Conservation (phyloP, 2,888 invertebrate species). For the Drosophila recens region DNA sequence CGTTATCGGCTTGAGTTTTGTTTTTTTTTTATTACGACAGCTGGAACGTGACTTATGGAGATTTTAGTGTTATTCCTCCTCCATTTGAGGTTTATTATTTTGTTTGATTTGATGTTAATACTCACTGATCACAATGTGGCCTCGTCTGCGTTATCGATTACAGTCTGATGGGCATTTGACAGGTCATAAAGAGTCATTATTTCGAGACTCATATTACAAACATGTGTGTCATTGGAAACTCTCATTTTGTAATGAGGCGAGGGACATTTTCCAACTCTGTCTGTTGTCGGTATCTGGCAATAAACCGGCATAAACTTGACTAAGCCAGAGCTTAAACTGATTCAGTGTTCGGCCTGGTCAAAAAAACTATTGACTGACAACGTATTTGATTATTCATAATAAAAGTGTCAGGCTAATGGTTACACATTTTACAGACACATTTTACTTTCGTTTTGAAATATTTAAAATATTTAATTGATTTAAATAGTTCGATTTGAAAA, state of each 20-base stretch:
- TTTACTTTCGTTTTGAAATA: conserved; percentile 3
- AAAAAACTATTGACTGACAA: conserved; percentile 34
- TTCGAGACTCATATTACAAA: conserved; percentile 24
- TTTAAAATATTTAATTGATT: not conserved
- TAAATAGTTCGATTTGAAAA: not conserved
- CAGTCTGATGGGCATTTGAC: conserved; percentile 58
- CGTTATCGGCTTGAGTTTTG: conserved; percentile 42
- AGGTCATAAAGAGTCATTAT: conserved; percentile 56
- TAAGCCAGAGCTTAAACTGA: conserved; percentile 53
- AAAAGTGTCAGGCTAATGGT: not conserved
- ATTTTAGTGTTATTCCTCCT: not conserved
- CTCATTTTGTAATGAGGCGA: conserved; percentile 25
- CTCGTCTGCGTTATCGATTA: conserved; percentile 64
- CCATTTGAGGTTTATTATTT: conserved; percentile 13
- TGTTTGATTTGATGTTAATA: conserved; percentile 31
- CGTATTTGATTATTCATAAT: not conserved
- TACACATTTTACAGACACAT: no score
- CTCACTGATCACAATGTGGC: conserved; percentile 46
- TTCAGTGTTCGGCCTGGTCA: conserved; percentile 24
- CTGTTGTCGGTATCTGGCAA: conserved; percentile 14
- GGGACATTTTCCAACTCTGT: conserved; percentile 12
- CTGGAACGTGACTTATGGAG: conserved; percentile 49
- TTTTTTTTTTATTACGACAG: conserved; percentile 20
- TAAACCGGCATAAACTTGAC: conserved; percentile 65
- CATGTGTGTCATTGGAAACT: conserved; percentile 21